Percentiles rank a stretch among this genome's conserved stretches.
Evolutionary conservation across 1,140 invertebrate genomes (phyloP).

Genomic region (Conopomorpha cramerella): DNA sequence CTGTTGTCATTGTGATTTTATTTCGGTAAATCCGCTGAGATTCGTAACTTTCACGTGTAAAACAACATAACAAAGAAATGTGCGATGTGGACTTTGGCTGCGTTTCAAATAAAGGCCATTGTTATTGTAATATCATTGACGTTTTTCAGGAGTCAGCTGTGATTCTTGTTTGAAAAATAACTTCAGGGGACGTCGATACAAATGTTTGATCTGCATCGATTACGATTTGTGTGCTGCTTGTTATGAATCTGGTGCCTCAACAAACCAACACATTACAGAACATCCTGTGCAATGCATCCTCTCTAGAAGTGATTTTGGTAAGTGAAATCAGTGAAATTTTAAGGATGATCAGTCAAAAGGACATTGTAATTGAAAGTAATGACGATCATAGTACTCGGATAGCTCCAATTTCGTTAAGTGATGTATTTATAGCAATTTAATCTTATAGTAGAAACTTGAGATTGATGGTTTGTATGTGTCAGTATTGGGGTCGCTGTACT

Average conservation of each 20-base stretch:
- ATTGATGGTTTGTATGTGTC: no score
- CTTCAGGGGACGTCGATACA: slow-evolving; percentile 95
- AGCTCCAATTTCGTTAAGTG: no score
- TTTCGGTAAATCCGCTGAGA: slow-evolving; percentile 14
- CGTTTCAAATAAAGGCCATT: no score
- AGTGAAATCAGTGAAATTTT: slow-evolving; percentile 23
- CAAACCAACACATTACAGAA: slow-evolving; percentile 90
- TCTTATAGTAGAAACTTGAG: no score
- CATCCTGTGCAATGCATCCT: slow-evolving; percentile 99
- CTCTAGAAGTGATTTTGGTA: slow-evolving; percentile 94
- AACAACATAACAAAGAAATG: no score
- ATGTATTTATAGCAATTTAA: no score
- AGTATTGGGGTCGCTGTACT: no score
- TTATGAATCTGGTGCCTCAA: slow-evolving; percentile 92
- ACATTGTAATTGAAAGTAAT: no score
- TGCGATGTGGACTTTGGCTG: no score
- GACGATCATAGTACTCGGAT: no score
- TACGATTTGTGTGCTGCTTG: slow-evolving; percentile 97
- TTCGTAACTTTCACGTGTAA: no score
- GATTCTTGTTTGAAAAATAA: slow-evolving; percentile 98
- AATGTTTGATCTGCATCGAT: slow-evolving; percentile 98
- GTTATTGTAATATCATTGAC: slow-evolving; percentile 22
- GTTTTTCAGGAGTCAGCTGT: slow-evolving; percentile 90
- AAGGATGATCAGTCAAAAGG: no score
- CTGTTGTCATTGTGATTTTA: slow-evolving; percentile 48